Base-by-base conservation (phyloP, 1,140 invertebrate genomes). In the Drosophila pachea region DNA sequence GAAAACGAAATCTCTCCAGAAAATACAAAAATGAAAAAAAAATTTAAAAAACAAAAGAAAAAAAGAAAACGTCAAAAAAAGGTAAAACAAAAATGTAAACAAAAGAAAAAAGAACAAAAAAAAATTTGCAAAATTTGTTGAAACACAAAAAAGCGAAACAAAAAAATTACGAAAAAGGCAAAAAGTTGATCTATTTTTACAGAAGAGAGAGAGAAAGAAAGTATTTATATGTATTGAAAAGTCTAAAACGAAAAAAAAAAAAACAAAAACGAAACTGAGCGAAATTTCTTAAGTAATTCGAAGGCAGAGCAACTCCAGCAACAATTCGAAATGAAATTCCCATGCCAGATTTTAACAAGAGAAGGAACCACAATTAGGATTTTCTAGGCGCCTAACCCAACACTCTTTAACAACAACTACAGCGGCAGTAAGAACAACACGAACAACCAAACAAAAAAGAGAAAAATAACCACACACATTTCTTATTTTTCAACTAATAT, bases 401-500 rank as follows among this genome's bases (percentile, higher is more conserved):
- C 22, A 22, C 22, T 22, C 22, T 22, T 22, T 22, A 22, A 22
- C 4, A 16, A 52, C 29, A 22, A 40, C 40, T 3, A 53, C 12
- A 50, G 38, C 55, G 31, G 69, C 49, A 74, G 36, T 54, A 72
- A 63, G 49, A 56, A 63, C 59, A 63, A 73, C 7, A 48, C 38
- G 40, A 78, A 77, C 58, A 74, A 82, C 62, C 69, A 74, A 76
- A 32, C 32, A 31, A 50, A 33, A 50, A 43, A 43, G 8, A 66
- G 60, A 7, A 50, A 50, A 33, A 53, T 16, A n/a, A 62, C 9
- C 32, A 59, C 22, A 81, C 63, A 81, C 67, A 73, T 78, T 82
- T 82, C 75, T 82, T 84, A 84, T 82, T 83, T 83, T 83, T 83
- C 78, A 83, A 83, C 79, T 78, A 74, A 83, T 84, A 70, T 84